These are phyloP conservation scores for Stictonetta naevosa DNA, from an alignment of 2,113 vertebrate species.

Conservation along the genomic window DNA sequence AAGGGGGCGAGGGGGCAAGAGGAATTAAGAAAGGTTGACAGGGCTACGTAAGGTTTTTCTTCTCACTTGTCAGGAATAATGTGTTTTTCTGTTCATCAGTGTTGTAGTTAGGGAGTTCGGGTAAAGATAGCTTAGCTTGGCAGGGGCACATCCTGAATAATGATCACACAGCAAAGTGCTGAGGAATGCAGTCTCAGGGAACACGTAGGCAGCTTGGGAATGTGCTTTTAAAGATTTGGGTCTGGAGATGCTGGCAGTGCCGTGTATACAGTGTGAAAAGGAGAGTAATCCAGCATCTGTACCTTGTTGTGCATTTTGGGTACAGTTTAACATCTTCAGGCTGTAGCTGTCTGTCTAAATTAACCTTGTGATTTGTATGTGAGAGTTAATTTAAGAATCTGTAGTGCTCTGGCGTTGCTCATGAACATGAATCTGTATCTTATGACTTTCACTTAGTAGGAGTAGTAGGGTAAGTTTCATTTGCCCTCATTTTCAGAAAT, in stretches of 20 bases:
- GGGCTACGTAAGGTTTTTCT: background rate
- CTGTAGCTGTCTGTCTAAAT: background rate
- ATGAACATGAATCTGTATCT: background rate
- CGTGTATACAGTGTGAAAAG: background rate
- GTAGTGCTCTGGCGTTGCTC: background rate
- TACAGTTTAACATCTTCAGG: background rate
- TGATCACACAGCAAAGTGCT: background rate
- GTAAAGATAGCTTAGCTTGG: background rate
- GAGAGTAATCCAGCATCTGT: background rate
- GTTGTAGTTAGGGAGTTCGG: background rate
- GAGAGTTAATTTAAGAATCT: background rate
- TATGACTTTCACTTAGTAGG: background rate
- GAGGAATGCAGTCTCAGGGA: background rate
- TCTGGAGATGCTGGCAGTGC: background rate
- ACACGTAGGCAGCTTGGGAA: background rate
- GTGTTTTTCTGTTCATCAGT: background rate
- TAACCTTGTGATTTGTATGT: background rate
- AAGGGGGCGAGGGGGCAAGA: rapidly evolving
- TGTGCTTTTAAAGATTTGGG: background rate
- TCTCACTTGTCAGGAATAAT: background rate
- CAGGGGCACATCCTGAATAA: background rate
- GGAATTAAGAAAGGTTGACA: background rate
- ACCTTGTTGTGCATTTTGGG: background rate
- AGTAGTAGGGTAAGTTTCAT: background rate
- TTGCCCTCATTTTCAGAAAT: background rate